These are phyloP conservation scores for Nematostella vectensis DNA, from an alignment of 92 coral and sea anemone species.

Conservation along the genomic window DNA sequence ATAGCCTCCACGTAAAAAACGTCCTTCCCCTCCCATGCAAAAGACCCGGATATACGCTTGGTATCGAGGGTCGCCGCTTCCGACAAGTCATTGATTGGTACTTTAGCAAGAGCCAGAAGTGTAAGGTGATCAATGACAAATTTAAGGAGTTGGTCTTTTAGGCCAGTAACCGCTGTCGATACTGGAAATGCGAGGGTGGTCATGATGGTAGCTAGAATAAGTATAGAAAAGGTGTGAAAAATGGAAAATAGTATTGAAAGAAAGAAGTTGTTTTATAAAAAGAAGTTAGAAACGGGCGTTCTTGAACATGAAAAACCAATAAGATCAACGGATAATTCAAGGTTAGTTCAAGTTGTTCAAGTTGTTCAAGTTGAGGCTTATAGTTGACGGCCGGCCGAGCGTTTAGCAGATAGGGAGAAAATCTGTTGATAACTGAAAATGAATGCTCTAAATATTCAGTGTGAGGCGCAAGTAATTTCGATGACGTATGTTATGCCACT, in stretches of 20 bases:
- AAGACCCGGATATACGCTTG: slow-evolving; percentile 16
- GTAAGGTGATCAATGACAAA: slow-evolving; percentile 4
- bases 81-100: slow-evolving; percentile 13
- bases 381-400: no score
- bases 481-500: no score
- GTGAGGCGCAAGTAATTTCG: no score
- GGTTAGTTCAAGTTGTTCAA: no score
- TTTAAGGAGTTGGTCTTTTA: slow-evolving; percentile 3
- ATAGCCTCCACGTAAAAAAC: slow-evolving; percentile 15
- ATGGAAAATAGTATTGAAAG: background rate
- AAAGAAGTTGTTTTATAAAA: no score
- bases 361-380: no score
- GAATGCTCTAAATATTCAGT: no score
- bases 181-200: slow-evolving; percentile 10
- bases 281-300: no score
- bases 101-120: slow-evolving; percentile 4
- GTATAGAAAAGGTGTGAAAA: background rate
- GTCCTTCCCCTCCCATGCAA: slow-evolving; percentile 3
- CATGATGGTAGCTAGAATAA: slow-evolving; percentile 4
- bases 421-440: no score
- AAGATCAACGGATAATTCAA: no score
- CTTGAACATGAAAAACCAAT: no score
- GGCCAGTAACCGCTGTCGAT: slow-evolving; percentile 6
- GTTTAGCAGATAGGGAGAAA: no score
- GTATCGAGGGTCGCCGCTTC: slow-evolving; percentile 11